Evolutionary conservation across 2,113 vertebrate genomes (phyloP).

Genomic region (human): GRCh38 chr16:59220001-59220500

Average conservation of each 20-base stretch:
- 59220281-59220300: constrained; percentile 17
- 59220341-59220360: background rate
- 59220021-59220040: constrained; percentile 77
- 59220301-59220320: background rate
- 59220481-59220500: background rate
- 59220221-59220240: background rate
- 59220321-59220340: too few species aligned
- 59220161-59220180: constrained; percentile 40
- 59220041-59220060: constrained; percentile 69
- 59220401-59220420: background rate
- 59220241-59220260: background rate
- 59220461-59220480: background rate
- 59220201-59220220: background rate
- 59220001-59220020: constrained; percentile 71
- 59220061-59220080: constrained; percentile 59
- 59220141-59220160: constrained; percentile 71
- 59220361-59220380: background rate
- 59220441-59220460: background rate
- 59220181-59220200: background rate
- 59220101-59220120: constrained; percentile 48
- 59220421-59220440: background rate
- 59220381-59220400: background rate
- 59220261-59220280: background rate
- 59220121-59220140: constrained; percentile 71
- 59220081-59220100: constrained; percentile 67